phyloP scores from a whole-genome alignment of 2,797 vertebrate genomes.

The Hydrophis major region DNA sequence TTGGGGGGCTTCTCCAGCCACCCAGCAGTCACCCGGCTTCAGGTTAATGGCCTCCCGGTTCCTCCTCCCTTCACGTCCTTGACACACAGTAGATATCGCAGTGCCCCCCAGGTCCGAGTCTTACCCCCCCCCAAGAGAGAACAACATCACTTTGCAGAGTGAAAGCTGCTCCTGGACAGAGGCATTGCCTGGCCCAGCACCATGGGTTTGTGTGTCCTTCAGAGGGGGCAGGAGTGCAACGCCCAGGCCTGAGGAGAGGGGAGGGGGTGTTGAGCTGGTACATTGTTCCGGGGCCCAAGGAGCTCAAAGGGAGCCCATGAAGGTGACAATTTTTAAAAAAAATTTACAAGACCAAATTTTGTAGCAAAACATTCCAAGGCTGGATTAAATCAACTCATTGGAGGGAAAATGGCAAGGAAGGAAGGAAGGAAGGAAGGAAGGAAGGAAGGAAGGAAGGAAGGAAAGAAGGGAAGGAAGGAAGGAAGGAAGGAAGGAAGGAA shows the following conservation, averaged over 20 bases:
- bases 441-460: no score
- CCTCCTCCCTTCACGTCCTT: not conserved
- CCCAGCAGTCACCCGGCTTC: not conserved
- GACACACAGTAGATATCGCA: not conserved
- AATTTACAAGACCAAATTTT: no score
- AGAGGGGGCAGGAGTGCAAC: not conserved
- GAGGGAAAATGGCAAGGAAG: no score
- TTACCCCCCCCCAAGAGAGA: not conserved
- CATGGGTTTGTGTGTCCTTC: not conserved
- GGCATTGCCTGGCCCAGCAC: not conserved
- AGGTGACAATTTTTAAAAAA: no score
- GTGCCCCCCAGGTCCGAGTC: not conserved
- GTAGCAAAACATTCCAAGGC: no score
- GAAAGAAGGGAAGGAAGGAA: fast-evolving
- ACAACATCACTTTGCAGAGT: not conserved
- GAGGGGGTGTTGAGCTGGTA: no score
- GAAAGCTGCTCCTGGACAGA: not conserved
- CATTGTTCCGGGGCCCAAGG: no score
- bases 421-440: no score
- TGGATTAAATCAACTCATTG: no score
- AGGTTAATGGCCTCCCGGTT: not conserved
- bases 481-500: no score
- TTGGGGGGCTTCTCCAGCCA: not conserved
- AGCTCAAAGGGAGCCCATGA: no score
- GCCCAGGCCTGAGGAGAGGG: no score